Base-by-base conservation (phyloP, 2,113 vertebrate species). In the Aptenodytes patagonicus region DNA sequence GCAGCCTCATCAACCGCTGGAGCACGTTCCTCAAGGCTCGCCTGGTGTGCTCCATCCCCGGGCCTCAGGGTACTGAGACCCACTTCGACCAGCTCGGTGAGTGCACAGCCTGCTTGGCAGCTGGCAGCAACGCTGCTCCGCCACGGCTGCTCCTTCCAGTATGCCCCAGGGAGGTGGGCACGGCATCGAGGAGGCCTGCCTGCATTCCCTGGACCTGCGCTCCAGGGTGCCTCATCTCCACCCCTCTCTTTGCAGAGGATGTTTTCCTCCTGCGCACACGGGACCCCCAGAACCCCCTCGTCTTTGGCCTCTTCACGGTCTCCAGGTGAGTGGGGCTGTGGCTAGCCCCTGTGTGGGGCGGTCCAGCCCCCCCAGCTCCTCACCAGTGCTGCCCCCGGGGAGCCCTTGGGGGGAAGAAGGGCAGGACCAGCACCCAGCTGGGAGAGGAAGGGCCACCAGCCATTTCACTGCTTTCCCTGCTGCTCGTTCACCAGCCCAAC, bases 1-100 rank as follows among this genome's bases (percentile, higher is more conserved):
- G 97, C 85, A 98, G 99, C 90, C 98, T 99, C 94, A 99, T 99
- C 95, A 99, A 99, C 94, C 98, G 99, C 42, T 99, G 99, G 99
- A 99, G 98, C 89, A 99, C 99, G 0, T 99, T 99, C 97, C 98
- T 99, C 31, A 99, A 99, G 96, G 98, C 98, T 15, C 95, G 99
- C 51, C 97, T 99, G 71, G 97, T 99, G 73, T 99, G 99, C 84
- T 99, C 99, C 8, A 98, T 99, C 15, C 98, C 99, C 0, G 98
- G 98, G 0, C 98, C 96, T 1, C 98, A 98, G 10, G 98, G 98
- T 55, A 97, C 98, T 0, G 98, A 99, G 97, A 99, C 99, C 0
- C 98, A 99, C 82, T 99, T 99, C 0, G 98, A 99, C 76, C 98
- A 98, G 34, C 95, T 99, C 0, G 98, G 99, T 99, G 98, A 97